Conservation (phyloP, 2,797 vertebrate species). For the Hemitrygon akajei region DNA sequence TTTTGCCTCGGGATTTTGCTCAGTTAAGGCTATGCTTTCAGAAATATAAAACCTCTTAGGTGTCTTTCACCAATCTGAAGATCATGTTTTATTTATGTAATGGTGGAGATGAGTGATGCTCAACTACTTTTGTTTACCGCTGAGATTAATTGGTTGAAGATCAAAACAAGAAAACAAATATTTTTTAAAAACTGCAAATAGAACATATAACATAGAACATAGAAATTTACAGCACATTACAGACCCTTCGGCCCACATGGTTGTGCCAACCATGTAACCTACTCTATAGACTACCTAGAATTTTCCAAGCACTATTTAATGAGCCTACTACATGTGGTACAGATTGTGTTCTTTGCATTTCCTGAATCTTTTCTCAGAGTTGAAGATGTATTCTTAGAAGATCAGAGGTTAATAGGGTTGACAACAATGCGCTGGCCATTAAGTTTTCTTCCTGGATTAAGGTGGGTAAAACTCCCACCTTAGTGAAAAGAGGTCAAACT, state of each 20-base stretch:
- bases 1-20: neutral
- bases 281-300: too few relatives aligned
- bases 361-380: neutral
- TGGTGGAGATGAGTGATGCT: neutral
- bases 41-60: neutral
- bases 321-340: neutral
- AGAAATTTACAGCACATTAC: too few relatives aligned
- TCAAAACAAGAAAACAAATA: too few relatives aligned
- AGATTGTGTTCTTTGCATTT: neutral
- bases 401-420: neutral
- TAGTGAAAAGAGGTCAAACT: too few relatives aligned
- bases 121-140: neutral
- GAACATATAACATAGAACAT: too few relatives aligned
- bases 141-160: neutral
- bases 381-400: neutral
- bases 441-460: too few relatives aligned
- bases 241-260: too few relatives aligned
- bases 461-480: too few relatives aligned
- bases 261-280: too few relatives aligned
- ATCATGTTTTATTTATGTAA: constrained; percentile 26
- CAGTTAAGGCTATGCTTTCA: constrained; percentile 3
- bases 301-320: neutral
- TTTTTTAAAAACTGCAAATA: too few relatives aligned
- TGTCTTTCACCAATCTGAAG: neutral
- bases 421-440: too few relatives aligned